phyloP scores from a whole-genome alignment of 2,888 invertebrate genomes.

The Epistrophe grossulariae region DNA sequence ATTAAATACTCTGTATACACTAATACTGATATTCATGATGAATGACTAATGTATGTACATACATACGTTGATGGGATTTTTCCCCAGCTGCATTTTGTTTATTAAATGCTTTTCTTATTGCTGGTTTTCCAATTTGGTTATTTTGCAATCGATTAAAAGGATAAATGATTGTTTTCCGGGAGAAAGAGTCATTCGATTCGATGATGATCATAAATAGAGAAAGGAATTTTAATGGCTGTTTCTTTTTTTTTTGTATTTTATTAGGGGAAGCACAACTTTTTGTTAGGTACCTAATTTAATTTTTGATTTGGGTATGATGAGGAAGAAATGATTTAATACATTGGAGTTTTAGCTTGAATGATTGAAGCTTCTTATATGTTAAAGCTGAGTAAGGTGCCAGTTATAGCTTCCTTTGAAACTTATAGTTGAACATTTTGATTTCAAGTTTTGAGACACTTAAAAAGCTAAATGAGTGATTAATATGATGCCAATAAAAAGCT shows the following conservation, averaged over 20 bases:
- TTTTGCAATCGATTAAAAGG: slow-evolving; percentile 70
- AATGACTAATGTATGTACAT: slow-evolving; percentile 54
- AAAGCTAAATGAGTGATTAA: too few relatives aligned
- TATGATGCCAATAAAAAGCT: too few relatives aligned
- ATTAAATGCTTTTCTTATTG: slow-evolving; percentile 19
- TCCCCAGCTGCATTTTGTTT: slow-evolving; percentile 54
- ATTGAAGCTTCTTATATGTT: too few relatives aligned
- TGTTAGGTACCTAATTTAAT: neutral
- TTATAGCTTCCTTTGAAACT: too few relatives aligned
- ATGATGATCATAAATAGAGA: slow-evolving; percentile 23
- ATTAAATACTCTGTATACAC: slow-evolving; percentile 39
- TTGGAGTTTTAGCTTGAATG: neutral
- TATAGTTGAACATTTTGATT: too few relatives aligned
- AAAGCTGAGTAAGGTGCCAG: too few relatives aligned
- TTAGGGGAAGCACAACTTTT: slow-evolving; percentile 16
- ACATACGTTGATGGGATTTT: slow-evolving; percentile 59
- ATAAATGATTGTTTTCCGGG: slow-evolving; percentile 68
- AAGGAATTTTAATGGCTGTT: slow-evolving; percentile 38
- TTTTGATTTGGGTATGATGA: neutral
- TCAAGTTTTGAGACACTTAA: too few relatives aligned
- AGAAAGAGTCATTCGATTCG: slow-evolving; percentile 29
- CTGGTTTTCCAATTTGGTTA: slow-evolving; percentile 54
- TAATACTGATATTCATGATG: slow-evolving; percentile 1
- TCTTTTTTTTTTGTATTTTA: neutral
- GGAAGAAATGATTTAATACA: neutral